phyloP scores from a whole-genome alignment of 1,140 invertebrate species.

The Planococcus citri region DNA sequence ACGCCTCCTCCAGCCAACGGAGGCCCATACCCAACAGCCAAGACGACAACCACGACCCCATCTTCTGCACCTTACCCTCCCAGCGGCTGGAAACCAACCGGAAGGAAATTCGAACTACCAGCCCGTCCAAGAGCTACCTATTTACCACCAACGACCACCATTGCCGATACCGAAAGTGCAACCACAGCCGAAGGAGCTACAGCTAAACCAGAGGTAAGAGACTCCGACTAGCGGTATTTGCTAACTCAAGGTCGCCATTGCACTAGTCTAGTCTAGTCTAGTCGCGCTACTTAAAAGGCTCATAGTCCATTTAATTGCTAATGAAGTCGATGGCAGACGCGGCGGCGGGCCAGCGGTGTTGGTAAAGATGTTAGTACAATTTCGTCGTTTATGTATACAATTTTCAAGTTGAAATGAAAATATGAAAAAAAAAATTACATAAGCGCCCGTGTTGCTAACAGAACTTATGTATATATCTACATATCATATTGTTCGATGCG shows the following conservation, averaged over 20 bases:
- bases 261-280: no score
- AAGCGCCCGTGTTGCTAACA: no score
- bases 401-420: not conserved
- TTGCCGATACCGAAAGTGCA: not conserved
- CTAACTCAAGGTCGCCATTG: no score
- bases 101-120: not conserved
- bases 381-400: not conserved
- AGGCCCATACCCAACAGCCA: not conserved
- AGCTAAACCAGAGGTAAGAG: not conserved
- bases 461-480: no score
- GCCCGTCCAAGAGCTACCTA: not conserved
- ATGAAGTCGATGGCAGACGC: no score
- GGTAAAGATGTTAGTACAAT: not conserved
- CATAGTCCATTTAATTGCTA: slow-evolving; percentile 2
- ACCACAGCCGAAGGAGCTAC: not conserved
- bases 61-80: slow-evolving; percentile 3
- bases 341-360: not conserved
- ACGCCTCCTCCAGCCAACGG: not conserved
- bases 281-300: slow-evolving; percentile 1
- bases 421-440: not conserved
- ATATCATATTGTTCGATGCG: not conserved
- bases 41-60: not conserved
- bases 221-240: no score
- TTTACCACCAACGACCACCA: not conserved
- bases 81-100: not conserved